Base-by-base conservation (phyloP, 2,888 invertebrate genomes). In the Aphelenchoides bicaudatus region DNA sequence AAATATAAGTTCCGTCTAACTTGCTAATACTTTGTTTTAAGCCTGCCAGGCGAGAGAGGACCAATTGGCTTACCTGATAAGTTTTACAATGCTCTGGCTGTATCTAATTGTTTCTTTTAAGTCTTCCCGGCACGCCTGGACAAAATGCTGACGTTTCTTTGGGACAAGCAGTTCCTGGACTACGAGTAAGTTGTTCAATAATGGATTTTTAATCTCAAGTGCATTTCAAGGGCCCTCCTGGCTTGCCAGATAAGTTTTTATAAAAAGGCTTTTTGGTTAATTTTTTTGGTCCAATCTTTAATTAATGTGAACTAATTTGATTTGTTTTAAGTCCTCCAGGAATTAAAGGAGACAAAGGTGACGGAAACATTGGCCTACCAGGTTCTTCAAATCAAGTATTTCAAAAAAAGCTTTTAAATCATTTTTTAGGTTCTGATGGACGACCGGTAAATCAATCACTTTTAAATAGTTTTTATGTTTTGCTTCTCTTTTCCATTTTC, bases 311-410 rank as follows among this genome's bases (percentile, higher is more conserved):
- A n/a, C n/a, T n/a, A n/a, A n/a, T n/a, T n/a, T n/a, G n/a, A n/a
- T n/a, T n/a, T n/a, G n/a, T n/a, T n/a, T n/a, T n/a, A n/a, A 73
- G 73, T 27, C 62, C 66, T 8, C 60, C 69, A 1, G 71, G 62
- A 21, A 66, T 66, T 21, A 60, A 61, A 31, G 75, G 58, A 39
- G 70, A 49, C 37, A 53, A 31, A 23, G 68, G 68, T 4, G 59
- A 56, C 8, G 76, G 76, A 29, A 58, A 70, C 2, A 58, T 74
- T 5, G 76, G 76, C 34, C 54, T 75, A 3, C 74, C 73, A 54
- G 76, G 76, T 29, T 64, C 74, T 5, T 72, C 71, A 8, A 76
- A 76, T 30, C 70, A 70, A 5, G 60, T 70, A 46, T 74, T 74
- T 10, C n/a, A n/a, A n/a, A n/a, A n/a, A n/a, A n/a, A n/a, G n/a